phyloP scores from a whole-genome alignment of 2,888 invertebrate species.

The Digitonthophagus gazella region DNA sequence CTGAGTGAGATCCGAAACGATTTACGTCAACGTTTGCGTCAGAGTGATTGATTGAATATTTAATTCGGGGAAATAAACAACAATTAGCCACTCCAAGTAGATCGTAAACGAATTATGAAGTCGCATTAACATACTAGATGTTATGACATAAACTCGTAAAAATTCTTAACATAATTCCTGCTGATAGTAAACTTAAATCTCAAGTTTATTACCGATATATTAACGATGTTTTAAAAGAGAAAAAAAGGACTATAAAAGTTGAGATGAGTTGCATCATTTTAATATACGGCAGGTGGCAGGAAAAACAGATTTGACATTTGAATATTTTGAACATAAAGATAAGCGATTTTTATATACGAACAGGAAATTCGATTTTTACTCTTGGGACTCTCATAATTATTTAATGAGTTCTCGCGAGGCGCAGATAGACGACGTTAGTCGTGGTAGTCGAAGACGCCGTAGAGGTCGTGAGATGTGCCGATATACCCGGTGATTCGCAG shows the following conservation, averaged over 20 bases:
- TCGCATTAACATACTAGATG: not conserved
- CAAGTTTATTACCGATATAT: not conserved
- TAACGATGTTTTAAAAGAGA: not conserved
- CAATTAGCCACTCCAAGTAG: not conserved
- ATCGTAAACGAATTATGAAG: not conserved
- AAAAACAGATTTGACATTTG: not conserved
- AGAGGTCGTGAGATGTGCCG: conserved; percentile 25
- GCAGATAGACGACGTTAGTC: not conserved
- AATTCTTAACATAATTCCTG: not conserved
- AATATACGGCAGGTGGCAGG: not conserved
- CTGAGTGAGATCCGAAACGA: not conserved
- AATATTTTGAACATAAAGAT: not conserved
- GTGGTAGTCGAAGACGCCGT: conserved; percentile 21
- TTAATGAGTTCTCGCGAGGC: not conserved
- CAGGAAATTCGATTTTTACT: not conserved
- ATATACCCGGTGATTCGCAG: conserved; percentile 16
- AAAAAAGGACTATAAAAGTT: not conserved
- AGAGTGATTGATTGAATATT: not conserved
- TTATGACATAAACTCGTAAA: not conserved
- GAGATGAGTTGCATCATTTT: not conserved
- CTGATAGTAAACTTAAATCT: not conserved
- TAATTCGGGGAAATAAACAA: not conserved
- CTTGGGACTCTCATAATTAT: conserved; percentile 1
- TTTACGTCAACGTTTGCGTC: not conserved
- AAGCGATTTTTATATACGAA: not conserved